Base-by-base conservation (phyloP, 2,888 invertebrate species). In the Hypena proboscidalis region DNA sequence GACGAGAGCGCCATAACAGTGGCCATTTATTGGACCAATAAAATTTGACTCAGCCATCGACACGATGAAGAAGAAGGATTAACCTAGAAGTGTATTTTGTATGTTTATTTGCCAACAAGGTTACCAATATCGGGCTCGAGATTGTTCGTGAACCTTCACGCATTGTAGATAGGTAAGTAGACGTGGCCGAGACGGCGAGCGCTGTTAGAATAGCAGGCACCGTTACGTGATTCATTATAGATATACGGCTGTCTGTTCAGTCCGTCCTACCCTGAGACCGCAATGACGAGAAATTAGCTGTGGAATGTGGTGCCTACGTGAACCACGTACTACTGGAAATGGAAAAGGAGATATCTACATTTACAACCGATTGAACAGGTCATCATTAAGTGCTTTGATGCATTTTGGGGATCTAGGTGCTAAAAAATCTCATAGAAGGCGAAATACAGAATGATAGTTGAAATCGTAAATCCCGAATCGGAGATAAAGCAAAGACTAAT, bases 101-200 rank as follows among this genome's bases (percentile, higher is more conserved):
- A 40, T 25, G 41, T 31, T 41, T 41, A 55, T 34, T 43, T 37
- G 40, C 45, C 61, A 68, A 69, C 67, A 77, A 75, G 71, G 71
- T 71, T 68, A 69, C 61, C 47, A 60, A 58, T 63, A 49, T 59
- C 52, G 35, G 55, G 50, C 41, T 45, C 54, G 54, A 69, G 69
- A 66, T 65, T 65, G 69, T 62, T 61, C 54, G 60, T 61, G 58
- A 67, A 58, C 66, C 64, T 73, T 60, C 67, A 68, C 74, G 67
- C 63, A 58, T 58, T 64, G 62, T 62, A 70, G 67, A 67, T 70
- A 63, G 66, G 57, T 61, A 60, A 63, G 67, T 74, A 84, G 83
- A 82, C 81, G 64, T 60, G 60, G 69, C 61, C 73, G 74, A 82
- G 80, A 82, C 79, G 63, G 68, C 58, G 66, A 67, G 61, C 67